A percentile compares a stretch with the other conserved stretches of the same genome.
These are phyloP conservation scores for Apteryx mantelli DNA, from an alignment of 2,113 vertebrate genomes.

Conservation along the genomic window DNA sequence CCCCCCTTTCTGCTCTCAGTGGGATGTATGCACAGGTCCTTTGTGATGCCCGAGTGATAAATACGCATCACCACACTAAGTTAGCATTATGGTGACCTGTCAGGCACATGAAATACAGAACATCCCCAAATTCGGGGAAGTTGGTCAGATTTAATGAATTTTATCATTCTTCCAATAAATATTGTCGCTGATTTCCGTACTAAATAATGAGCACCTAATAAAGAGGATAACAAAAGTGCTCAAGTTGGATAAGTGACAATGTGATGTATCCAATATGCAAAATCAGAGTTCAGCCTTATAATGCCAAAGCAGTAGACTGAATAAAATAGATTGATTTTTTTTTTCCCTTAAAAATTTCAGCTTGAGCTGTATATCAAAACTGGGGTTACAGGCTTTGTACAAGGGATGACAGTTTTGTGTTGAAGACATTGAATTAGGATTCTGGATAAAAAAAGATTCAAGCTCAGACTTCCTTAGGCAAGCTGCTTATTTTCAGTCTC, in stretches of 20 bases:
- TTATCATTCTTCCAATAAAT: neutral
- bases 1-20: neutral
- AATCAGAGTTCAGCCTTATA: neutral
- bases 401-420: neutral
- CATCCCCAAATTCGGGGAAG: neutral
- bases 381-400: neutral
- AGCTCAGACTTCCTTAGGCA: neutral
- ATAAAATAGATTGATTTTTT: neutral
- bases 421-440: neutral
- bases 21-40: neutral
- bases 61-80: neutral
- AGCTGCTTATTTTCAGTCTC: neutral
- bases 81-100: neutral
- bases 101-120: neutral
- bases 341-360: neutral
- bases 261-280: neutral
- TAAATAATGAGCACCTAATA: neutral
- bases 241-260: neutral
- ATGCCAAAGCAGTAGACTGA: neutral
- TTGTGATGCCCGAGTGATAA: conserved; percentile 23
- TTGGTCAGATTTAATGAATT: neutral
- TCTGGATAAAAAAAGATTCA: conserved; percentile 2
- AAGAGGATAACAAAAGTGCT: neutral
- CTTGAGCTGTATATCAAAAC: neutral
- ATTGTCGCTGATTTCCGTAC: neutral